phyloP scores from a whole-genome alignment of 2,797 vertebrate species.

The Graptemys geographica region DNA sequence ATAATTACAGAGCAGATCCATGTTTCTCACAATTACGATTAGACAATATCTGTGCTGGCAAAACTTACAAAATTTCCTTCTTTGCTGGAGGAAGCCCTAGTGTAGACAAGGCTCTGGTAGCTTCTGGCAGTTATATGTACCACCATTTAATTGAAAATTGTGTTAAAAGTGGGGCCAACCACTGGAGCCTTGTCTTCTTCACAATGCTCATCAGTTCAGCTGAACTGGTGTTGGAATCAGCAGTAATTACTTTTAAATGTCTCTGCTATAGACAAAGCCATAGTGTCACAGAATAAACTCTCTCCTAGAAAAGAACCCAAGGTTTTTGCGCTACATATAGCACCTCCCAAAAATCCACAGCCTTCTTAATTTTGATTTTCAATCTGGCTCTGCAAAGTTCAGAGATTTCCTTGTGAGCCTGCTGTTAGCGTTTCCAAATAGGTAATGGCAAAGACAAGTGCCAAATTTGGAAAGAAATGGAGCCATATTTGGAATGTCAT shows the following conservation, averaged over 20 bases:
- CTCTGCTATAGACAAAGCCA: neutral
- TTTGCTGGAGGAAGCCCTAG: neutral
- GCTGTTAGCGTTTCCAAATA: neutral
- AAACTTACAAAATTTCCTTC: neutral
- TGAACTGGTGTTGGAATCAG: neutral
- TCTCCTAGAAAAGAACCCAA: neutral
- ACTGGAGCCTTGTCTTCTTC: neutral
- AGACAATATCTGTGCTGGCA: neutral
- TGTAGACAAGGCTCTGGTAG: neutral
- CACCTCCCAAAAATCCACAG: neutral
- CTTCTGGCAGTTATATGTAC: neutral
- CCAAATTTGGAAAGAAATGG: neutral
- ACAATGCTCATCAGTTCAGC: neutral
- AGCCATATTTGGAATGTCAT: neutral
- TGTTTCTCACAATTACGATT: neutral
- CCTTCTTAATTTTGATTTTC: neutral
- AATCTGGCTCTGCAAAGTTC: rapidly evolving
- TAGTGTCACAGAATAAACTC: rapidly evolving
- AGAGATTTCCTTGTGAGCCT: neutral
- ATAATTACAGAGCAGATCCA: neutral
- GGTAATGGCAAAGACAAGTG: neutral
- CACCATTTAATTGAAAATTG: neutral
- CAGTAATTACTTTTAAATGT: neutral
- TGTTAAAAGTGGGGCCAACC: neutral
- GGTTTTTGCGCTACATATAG: neutral